Evolutionary conservation across 2,888 invertebrate species (phyloP), one percentile per base, ranked within the genome.

Genomic region (Chironomus riparius): DNA sequence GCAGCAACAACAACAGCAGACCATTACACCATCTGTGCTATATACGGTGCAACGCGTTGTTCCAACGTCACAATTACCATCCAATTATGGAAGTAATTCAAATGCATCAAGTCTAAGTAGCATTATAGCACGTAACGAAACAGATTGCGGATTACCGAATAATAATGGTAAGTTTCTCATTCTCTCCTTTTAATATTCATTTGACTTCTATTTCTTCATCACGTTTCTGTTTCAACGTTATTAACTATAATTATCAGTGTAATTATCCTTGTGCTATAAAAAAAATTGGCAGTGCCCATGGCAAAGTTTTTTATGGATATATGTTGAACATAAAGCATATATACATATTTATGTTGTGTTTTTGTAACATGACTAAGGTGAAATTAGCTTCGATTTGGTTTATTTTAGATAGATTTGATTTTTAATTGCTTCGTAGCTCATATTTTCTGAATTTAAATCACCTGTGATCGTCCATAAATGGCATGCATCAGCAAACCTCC

Each of bases 1-100:
- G 4, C 78, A 79, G 6, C 80, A 80, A 4, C 24, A 24, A 24
- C 80, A 80, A 10, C 79, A 78, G 0, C 78, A 79, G 4, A 72
- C 72, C 70, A 73, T 65, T 70, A 76, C 68, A 71, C 80, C 80
- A 77, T 81, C 83, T 72, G 80, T 84, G 76, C 79, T 84, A 79
- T 84, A 84, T 77, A 83, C 84, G 21, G 84, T 84, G 74, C 84
- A 84, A 79, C 81, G 84, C 38, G 84, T 84, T 77, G 83, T 84
- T 73, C 83, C 84, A 73, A 84, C 84, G 68, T 82, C 84, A 72
- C 84, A 84, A 79, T 82, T 82, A 47, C 80, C 80, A 47, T 82
- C 83, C 65, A 82, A 81, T 77, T 82, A 83, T 56, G 83, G 83
- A 76, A 81, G 83, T 47, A 83, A 83, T 62, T 83, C 84, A 38